Evolutionary conservation across 2,888 invertebrate species (phyloP), one percentile per base, ranked within the genome.

Genomic region (Leucophora obtusa): DNA sequence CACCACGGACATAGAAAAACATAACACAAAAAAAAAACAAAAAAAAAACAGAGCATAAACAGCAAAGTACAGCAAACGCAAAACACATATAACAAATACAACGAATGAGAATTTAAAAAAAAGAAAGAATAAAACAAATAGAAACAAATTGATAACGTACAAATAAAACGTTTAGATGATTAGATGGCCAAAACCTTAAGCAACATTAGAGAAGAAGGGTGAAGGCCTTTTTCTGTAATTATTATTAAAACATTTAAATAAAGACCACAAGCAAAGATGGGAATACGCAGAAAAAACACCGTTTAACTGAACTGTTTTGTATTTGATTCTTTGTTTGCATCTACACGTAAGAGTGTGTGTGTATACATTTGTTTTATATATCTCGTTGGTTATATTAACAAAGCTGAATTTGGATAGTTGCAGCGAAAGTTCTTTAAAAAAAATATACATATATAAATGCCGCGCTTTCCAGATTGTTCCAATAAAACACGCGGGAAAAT

Each of bases 21-120:
- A 21, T 21, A 21, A n/a, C n/a, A n/a, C 4, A 21, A 62, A n/a
- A 58, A 65, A 58, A 59, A 1, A 62, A 53, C 43, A 59, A 3
- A 65, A 17, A 43, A 43, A 54, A 54, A 21, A 56, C 10, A 47
- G 47, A 76, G 33, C 35, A 68, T 62, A 76, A n/a, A 51, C 51
- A 65, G n/a, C 51, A 56, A 78, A 73, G 81, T 78, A 77, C 77
- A 81, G 77, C 81, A 81, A 81, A 81, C 77, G 74, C 81, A 81
- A 81, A 81, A 81, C 81, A 78, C 65, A 77, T 66, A 66, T 50
- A 70, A 35, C 54, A 70, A 69, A 79, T 58, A 75, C 50, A 59
- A 58, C 51, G 63, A 76, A 73, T 62, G 62, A 72, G 53, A 58
- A 15, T 35, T 47, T 21, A 54, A 63, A 71, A 62, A 47, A 60